phyloP scores from a whole-genome alignment of 2,888 invertebrate species.

The Gonocerus acuteangulatus region DNA sequence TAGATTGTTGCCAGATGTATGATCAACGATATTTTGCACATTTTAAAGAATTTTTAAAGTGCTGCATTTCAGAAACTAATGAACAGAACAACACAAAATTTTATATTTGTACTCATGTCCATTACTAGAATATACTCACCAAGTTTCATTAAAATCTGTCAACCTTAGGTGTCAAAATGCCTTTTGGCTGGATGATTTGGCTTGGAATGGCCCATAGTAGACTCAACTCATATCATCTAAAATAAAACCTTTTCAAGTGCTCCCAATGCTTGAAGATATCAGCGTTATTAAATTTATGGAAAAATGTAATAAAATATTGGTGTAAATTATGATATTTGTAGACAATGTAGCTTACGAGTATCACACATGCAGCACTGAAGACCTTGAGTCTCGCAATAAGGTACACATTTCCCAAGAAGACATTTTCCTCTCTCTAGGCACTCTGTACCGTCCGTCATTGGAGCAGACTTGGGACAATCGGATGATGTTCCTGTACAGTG shows the following conservation, averaged over 20 bases:
- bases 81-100: no score
- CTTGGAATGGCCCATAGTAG: no score
- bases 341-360: constrained; percentile 73
- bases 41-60: no score
- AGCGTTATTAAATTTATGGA: background rate
- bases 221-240: background rate
- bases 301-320: constrained; percentile 2
- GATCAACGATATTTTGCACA: no score
- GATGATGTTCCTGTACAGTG: constrained; percentile 74
- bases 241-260: background rate
- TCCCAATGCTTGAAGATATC: background rate
- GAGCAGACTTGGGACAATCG: constrained; percentile 77
- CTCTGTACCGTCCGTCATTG: constrained; percentile 75
- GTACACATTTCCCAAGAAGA: constrained; percentile 78
- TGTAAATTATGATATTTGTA: constrained; percentile 12
- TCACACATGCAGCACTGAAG: constrained; percentile 95
- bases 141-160: no score
- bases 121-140: no score
- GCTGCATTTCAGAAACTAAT: no score
- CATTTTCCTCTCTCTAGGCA: constrained; percentile 91
- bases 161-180: no score
- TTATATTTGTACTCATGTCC: no score
- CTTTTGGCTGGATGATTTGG: no score
- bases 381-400: constrained; percentile 89
- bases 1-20: no score